phyloP scores from a whole-genome alignment of 2,888 invertebrate genomes.

The Crossocerus cetratus region DNA sequence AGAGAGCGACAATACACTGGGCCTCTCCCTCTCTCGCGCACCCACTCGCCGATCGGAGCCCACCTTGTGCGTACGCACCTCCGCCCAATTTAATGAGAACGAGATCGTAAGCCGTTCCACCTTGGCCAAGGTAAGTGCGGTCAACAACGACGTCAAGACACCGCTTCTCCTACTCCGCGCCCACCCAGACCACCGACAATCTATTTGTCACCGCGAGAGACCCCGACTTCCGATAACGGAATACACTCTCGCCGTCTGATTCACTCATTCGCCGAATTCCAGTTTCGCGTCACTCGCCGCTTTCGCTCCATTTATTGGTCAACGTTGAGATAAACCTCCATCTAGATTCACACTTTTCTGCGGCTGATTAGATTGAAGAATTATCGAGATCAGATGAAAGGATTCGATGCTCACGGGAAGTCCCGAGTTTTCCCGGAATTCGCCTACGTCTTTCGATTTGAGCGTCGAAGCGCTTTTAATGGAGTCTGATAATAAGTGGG shows the following conservation, averaged over 20 bases:
- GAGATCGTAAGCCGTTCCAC: constrained; percentile 6
- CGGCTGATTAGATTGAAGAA: not conserved
- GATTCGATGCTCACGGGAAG: not conserved
- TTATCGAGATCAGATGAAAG: not conserved
- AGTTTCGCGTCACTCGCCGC: not conserved
- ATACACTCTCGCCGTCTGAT: not conserved
- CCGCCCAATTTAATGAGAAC: constrained; percentile 34
- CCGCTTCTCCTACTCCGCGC: too few species aligned
- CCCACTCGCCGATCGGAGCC: not conserved
- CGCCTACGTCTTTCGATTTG: too few species aligned
- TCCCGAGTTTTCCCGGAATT: too few species aligned
- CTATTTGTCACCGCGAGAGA: too few species aligned
- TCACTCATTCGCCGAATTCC: not conserved
- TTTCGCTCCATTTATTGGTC: not conserved
- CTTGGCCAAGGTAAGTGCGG: constrained; percentile 48
- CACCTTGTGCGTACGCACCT: constrained; percentile 6
- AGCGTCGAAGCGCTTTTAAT: too few species aligned
- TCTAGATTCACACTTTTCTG: not conserved
- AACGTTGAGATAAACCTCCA: not conserved
- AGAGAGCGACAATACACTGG: too few species aligned
- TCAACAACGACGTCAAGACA: too few species aligned
- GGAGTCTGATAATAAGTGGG: too few species aligned
- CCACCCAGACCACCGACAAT: too few species aligned
- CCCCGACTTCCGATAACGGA: too few species aligned
- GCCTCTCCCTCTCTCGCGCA: too few species aligned